A percentile compares a stretch with the other conserved stretches of the same genome.
These are phyloP conservation scores for Epistrophe grossulariae DNA, from an alignment of 2,888 invertebrate species.

Conservation along the genomic window DNA sequence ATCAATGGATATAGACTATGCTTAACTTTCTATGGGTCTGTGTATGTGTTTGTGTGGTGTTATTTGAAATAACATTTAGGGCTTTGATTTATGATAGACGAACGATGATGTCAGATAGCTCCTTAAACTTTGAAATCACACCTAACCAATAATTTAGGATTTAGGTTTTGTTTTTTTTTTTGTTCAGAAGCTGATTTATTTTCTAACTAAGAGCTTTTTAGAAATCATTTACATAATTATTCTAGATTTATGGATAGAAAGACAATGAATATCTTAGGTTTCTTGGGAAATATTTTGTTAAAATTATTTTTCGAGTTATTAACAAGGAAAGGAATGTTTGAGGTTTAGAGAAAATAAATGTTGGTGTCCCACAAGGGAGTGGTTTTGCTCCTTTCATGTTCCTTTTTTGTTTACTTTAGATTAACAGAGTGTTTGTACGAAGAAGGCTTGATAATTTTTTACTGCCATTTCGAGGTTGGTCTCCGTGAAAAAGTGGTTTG, in stretches of 20 bases:
- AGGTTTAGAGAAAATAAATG: background rate
- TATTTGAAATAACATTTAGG: constrained; percentile 27
- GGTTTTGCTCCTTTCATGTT: too few relatives aligned
- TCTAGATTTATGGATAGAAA: background rate
- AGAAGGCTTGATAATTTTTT: too few relatives aligned
- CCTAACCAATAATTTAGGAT: constrained; percentile 5
- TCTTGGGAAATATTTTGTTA: background rate
- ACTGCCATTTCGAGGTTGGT: too few relatives aligned
- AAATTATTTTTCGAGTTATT: background rate
- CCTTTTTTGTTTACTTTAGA: too few relatives aligned
- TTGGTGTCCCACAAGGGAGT: background rate
- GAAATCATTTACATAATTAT: constrained; percentile 7
- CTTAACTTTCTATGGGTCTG: background rate
- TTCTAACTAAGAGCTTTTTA: constrained; percentile 11
- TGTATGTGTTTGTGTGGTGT: background rate
- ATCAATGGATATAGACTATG: constrained; percentile 31
- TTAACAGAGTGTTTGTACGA: too few relatives aligned
- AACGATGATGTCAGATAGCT: constrained; percentile 36
- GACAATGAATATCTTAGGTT: background rate
- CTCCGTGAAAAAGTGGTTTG: too few relatives aligned
- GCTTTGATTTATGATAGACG: constrained; percentile 52
- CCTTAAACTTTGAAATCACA: constrained; percentile 41
- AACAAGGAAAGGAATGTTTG: background rate
- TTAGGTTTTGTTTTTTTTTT: background rate
- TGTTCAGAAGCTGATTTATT: constrained; percentile 21